Evolutionary conservation across 1,140 invertebrate species (phyloP), one percentile per base, ranked within the genome.

Genomic region (Zaprionus nigranus): DNA sequence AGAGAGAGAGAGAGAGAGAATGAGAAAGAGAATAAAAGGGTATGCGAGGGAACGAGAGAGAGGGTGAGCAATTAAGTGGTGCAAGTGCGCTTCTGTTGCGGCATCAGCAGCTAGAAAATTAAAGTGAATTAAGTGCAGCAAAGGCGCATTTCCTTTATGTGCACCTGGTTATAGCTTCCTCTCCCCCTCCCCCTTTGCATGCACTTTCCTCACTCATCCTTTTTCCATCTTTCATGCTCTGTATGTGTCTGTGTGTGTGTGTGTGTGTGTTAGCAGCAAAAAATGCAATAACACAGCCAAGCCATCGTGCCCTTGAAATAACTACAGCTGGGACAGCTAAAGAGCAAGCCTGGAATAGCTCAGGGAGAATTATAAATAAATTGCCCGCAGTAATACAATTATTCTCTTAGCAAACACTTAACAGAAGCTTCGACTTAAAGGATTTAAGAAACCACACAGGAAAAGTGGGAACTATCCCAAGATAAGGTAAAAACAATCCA

Each of bases 51-150:
- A 1, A 6, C 15, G 40, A n/a, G 24, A 22, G 40, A n/a, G 24
- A 3, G 24, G 15, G 49, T 15, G 17, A 22, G 12, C 17, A 54
- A 62, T 58, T 63, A 53, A 62, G 54, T 70, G 46, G n/a, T 34
- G 49, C 11, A 65, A 72, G 67, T 43, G 58, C 22, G 49, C 63
- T 40, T 36, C 43, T 61, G 64, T 40, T n/a, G 15, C 2, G 5
- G 57, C 46, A 61, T 49, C 57, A 62, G 58, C 28, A 67, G 38
- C 46, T 51, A 68, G 57, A 3, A 61, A 61, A 76, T 67, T 72
- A 78, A 85, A 85, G 79, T 86, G 75, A 85, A 81, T 82, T 85
- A 81, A 79, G 72, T 65, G 62, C 70, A 73, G 64, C 58, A 81
- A 75, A 68, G 74, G 60, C 43, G 54, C 51, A 54, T 22, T 53